A percentile compares a stretch with the other conserved stretches of the same genome.
Evolutionary conservation across 1,140 invertebrate species (phyloP).

Genomic region (Heliconius nattereri): DNA sequence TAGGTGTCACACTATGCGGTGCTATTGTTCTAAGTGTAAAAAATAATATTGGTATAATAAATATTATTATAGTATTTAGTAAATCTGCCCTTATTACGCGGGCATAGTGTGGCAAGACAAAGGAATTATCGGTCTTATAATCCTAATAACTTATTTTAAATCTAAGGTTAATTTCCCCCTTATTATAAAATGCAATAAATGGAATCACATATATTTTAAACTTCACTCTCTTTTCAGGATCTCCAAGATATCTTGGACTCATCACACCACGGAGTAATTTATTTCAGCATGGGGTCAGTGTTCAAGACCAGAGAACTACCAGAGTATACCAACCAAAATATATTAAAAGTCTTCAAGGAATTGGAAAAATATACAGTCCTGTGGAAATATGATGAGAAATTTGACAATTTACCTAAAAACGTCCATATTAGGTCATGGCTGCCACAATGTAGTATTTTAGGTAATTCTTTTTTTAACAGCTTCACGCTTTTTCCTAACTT

Average conservation of each 20-base stretch:
- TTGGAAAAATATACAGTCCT: slow-evolving; percentile 46
- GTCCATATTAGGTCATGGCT: slow-evolving; percentile 83
- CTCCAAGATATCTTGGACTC: slow-evolving; percentile 71
- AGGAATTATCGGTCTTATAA: too few species aligned
- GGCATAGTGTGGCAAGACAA: too few species aligned
- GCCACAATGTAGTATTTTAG: slow-evolving; percentile 84
- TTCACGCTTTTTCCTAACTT: too few species aligned
- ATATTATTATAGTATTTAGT: too few species aligned
- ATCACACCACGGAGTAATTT: slow-evolving; percentile 62
- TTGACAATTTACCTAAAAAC: slow-evolving; percentile 74
- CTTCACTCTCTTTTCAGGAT: slow-evolving; percentile 57
- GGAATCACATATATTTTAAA: too few species aligned
- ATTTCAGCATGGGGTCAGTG: slow-evolving; percentile 7
- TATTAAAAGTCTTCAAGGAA: background rate
- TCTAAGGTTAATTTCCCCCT: too few species aligned
- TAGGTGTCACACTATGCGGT: too few species aligned
- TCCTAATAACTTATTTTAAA: too few species aligned
- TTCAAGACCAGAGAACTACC: background rate
- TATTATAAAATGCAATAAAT: too few species aligned
- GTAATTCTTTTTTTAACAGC: slow-evolving; percentile 34
- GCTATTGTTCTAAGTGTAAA: too few species aligned
- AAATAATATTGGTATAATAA: too few species aligned
- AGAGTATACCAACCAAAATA: slow-evolving; percentile 7
- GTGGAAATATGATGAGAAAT: slow-evolving; percentile 79
- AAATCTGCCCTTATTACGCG: too few species aligned